A percentile compares a stretch with the other conserved stretches of the same genome.
Conservation (phyloP, 2,888 invertebrate species). For the Cantharis nigra region DNA sequence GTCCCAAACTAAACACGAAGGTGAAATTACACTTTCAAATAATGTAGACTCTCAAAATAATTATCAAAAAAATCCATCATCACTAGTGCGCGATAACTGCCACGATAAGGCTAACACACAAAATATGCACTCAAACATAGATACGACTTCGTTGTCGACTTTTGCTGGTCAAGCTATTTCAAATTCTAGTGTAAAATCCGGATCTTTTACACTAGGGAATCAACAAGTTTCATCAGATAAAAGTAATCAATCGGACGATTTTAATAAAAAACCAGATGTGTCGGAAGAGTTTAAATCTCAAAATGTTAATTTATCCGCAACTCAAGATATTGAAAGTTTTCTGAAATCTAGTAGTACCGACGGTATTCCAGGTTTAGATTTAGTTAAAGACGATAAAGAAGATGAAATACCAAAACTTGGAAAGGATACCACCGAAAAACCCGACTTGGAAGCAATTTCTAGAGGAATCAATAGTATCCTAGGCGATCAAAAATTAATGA, state of each 20-base stretch:
- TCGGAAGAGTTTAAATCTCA: neutral
- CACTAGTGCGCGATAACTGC: neutral
- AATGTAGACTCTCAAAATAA: neutral
- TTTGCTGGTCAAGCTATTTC: neutral
- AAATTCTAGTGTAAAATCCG: neutral
- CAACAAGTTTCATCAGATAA: neutral
- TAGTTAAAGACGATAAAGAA: constrained; percentile 59
- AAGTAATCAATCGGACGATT: neutral
- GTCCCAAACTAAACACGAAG: neutral
- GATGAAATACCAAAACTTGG: constrained; percentile 31
- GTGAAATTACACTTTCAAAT: neutral
- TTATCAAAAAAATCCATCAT: neutral
- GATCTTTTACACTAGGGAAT: neutral
- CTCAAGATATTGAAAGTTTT: neutral
- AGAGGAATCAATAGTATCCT: constrained; percentile 66
- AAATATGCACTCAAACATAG: neutral
- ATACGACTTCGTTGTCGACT: neutral
- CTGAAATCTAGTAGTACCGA: constrained; percentile 43
- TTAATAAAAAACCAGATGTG: neutral
- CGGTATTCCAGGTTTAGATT: constrained; percentile 76
- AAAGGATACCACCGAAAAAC: constrained; percentile 38
- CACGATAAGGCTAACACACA: neutral
- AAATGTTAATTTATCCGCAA: neutral
- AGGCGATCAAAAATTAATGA: constrained; percentile 67
- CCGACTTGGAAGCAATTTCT: constrained; percentile 64